Percentiles rank a stretch among this genome's conserved stretches.
Conservation (phyloP, 1,140 invertebrate species). For the Venturia canescens region DNA sequence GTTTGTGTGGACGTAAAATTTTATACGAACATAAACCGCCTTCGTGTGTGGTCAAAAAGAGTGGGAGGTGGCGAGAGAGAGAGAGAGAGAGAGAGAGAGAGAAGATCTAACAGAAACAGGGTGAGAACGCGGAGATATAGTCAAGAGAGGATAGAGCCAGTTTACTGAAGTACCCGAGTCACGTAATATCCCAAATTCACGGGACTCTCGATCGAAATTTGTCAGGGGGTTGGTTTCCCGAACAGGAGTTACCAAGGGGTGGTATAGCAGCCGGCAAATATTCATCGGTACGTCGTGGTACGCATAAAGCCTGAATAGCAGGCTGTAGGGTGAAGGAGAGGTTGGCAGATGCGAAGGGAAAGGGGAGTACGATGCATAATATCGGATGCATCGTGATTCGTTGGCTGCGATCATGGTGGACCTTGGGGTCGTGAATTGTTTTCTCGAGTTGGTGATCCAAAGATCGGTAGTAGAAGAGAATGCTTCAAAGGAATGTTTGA, state of each 20-base stretch:
- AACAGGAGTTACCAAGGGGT: background rate
- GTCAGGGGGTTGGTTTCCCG: constrained; percentile 40
- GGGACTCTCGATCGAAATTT: constrained; percentile 49
- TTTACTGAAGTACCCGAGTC: constrained; percentile 41
- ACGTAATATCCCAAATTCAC: constrained; percentile 54
- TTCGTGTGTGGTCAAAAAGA: background rate
- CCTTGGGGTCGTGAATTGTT: constrained; percentile 42
- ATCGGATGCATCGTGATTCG: constrained; percentile 11
- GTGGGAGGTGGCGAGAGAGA: background rate
- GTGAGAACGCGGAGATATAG: constrained; percentile 14
- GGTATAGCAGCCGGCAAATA: constrained; percentile 26
- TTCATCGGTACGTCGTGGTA: constrained; percentile 46
- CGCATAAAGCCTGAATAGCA: constrained; percentile 46
- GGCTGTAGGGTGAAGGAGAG: background rate
- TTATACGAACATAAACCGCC: constrained; percentile 23
- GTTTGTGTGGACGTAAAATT: background rate
- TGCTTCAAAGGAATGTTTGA: background rate
- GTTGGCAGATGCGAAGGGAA: background rate
- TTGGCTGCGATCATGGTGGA: constrained; percentile 17
- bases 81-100: constrained; percentile 12
- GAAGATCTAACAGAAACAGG: background rate
- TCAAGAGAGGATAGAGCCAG: background rate
- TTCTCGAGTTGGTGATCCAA: constrained; percentile 38
- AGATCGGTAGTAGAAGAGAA: background rate
- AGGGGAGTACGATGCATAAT: constrained; percentile 23